Evolutionary conservation across 2,797 vertebrate genomes (phyloP).

Genomic region (Gadopsis bispinosus): DNA sequence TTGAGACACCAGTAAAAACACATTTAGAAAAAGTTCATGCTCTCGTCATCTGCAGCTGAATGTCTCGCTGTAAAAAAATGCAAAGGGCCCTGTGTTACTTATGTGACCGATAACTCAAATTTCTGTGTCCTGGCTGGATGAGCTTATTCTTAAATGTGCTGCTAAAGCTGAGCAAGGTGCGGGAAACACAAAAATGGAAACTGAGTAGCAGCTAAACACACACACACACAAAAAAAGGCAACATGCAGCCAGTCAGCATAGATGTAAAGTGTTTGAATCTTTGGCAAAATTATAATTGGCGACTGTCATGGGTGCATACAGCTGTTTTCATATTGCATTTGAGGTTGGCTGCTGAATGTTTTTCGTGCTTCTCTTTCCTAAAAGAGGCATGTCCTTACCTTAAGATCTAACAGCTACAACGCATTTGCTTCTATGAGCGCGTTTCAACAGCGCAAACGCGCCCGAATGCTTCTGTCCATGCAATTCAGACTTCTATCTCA

Average conservation of each 20-base stretch:
- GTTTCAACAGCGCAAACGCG: conserved; percentile 11
- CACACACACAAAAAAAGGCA: conserved; percentile 18
- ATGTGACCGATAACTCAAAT: background rate
- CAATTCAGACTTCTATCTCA: conserved; percentile 59
- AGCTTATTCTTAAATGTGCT: conserved; percentile 10
- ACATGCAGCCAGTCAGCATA: conserved; percentile 65
- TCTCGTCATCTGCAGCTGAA: conserved; percentile 16
- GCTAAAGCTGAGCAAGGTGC: conserved; percentile 23
- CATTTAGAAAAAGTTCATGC: conserved; percentile 8
- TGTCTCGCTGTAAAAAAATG: conserved; percentile 6
- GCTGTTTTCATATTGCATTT: conserved; percentile 79
- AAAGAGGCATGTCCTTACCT: conserved; percentile 33
- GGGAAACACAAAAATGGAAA: conserved; percentile 29
- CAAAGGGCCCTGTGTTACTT: conserved; percentile 9
- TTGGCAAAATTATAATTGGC: conserved; percentile 78
- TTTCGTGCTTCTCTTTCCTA: conserved; percentile 45
- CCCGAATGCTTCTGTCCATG: conserved; percentile 64
- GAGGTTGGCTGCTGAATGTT: conserved; percentile 58
- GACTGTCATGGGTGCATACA: conserved; percentile 70
- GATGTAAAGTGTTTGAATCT: conserved; percentile 69
- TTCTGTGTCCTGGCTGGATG: conserved; percentile 8
- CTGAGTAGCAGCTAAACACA: conserved; percentile 11
- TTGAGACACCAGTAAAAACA: conserved; percentile 36
- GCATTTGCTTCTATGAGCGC: conserved; percentile 25
- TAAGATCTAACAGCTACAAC: conserved; percentile 61